A percentile compares a stretch with the other conserved stretches of the same genome.
Conservation (phyloP, 2,113 vertebrate genomes). For the Dipodomys spectabilis region DNA sequence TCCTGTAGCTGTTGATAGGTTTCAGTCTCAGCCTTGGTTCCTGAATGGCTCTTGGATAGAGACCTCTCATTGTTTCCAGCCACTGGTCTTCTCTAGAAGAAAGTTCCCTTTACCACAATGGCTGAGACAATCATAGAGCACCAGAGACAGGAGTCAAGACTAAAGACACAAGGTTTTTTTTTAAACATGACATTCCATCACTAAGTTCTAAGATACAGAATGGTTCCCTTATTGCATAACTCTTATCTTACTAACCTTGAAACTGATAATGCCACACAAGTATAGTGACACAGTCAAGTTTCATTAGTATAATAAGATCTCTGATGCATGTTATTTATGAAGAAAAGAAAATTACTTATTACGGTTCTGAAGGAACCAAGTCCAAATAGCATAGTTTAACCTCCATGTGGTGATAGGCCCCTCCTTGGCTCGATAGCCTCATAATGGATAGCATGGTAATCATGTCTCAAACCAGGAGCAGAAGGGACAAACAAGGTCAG, state of each 20-base stretch:
- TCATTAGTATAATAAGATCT: not conserved
- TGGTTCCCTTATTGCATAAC: not conserved
- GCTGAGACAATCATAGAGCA: not conserved
- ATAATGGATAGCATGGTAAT: not conserved
- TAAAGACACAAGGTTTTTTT: not conserved
- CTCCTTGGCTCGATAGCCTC: not conserved
- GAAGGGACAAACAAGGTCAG: not conserved
- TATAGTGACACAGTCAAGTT: not conserved
- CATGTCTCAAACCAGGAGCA: not conserved
- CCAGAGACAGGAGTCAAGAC: not conserved
- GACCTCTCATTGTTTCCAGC: not conserved
- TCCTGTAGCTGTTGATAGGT: not conserved
- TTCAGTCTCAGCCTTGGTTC: not conserved
- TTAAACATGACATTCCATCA: not conserved
- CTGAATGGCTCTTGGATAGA: not conserved
- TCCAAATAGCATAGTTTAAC: not conserved
- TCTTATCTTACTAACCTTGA: not conserved
- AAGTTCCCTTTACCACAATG: not conserved
- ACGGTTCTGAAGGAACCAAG: not conserved
- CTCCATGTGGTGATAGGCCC: accelerated
- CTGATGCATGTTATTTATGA: not conserved
- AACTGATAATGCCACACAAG: not conserved
- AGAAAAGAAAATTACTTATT: not conserved
- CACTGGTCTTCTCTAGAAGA: too few relatives aligned
- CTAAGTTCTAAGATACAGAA: not conserved